Evolutionary conservation across 30 jellyfish, hydroid and myxozoan genomes (phyloP).

Genomic region (Turritopsis dohrnii): DNA sequence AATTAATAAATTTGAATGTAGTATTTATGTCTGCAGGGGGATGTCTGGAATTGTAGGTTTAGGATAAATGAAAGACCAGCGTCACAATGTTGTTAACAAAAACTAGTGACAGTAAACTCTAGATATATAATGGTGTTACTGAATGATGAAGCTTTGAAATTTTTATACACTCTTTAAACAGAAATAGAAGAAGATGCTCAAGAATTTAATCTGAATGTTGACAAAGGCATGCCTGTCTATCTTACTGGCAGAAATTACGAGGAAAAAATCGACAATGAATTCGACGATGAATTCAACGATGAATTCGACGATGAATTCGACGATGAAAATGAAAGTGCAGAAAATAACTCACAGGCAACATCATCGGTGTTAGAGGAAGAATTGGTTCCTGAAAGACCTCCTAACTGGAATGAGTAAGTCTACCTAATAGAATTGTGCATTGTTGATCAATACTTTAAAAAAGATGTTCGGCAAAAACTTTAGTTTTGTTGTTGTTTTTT

Average conservation of each 20-base stretch:
- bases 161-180: background rate
- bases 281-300: background rate
- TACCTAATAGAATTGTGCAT: background rate
- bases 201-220: slow-evolving; percentile 9
- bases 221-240: slow-evolving; percentile 30
- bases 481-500: background rate
- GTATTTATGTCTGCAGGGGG: too few relatives aligned
- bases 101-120: background rate
- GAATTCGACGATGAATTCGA: background rate
- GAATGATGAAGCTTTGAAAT: background rate
- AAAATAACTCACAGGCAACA: background rate
- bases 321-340: background rate
- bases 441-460: background rate
- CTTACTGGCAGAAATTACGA: background rate
- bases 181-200: slow-evolving; percentile 25
- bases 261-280: too few relatives aligned
- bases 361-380: slow-evolving; percentile 31
- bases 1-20: too few relatives aligned
- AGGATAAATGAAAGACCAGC: too few relatives aligned
- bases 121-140: background rate
- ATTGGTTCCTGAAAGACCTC: slow-evolving; percentile 63
- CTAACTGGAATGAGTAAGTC: slow-evolving; percentile 68
- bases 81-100: background rate
- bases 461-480: background rate
- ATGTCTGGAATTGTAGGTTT: too few relatives aligned